Conservation (phyloP, 2,113 vertebrate genomes). For the Lichenostomus cassidix region DNA sequence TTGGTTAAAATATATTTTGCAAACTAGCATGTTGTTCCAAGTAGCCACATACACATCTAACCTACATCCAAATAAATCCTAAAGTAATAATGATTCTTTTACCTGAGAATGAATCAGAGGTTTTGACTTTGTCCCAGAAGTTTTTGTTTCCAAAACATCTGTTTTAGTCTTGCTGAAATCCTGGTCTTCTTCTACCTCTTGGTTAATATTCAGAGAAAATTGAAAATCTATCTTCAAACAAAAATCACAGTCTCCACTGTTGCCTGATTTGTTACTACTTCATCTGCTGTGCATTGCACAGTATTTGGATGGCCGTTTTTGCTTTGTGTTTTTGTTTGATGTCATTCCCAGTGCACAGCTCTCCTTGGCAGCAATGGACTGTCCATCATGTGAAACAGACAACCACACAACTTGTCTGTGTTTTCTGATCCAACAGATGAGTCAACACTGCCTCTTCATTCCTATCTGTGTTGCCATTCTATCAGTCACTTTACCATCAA, state of each 20-base stretch:
- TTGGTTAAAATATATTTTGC: neutral
- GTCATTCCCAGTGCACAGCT: neutral
- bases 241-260: neutral
- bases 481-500: neutral
- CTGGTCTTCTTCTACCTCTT: neutral
- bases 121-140: neutral
- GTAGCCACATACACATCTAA: neutral
- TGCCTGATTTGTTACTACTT: neutral
- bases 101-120: neutral
- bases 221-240: neutral
- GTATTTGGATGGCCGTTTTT: neutral
- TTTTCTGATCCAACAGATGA: neutral
- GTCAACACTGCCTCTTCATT: neutral
- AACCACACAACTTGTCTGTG: neutral
- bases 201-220: neutral
- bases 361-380: neutral
- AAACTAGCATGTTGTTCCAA: neutral
- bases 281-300: neutral
- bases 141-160: neutral
- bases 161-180: neutral
- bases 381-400: neutral
- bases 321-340: neutral
- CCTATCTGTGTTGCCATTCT: neutral
- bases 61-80: neutral
- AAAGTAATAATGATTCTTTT: neutral